Percentiles rank a stretch among this genome's conserved stretches.
These are phyloP conservation scores for Oceanodroma leucorhoa DNA, from an alignment of 2,797 vertebrate genomes.

Conservation along the genomic window DNA sequence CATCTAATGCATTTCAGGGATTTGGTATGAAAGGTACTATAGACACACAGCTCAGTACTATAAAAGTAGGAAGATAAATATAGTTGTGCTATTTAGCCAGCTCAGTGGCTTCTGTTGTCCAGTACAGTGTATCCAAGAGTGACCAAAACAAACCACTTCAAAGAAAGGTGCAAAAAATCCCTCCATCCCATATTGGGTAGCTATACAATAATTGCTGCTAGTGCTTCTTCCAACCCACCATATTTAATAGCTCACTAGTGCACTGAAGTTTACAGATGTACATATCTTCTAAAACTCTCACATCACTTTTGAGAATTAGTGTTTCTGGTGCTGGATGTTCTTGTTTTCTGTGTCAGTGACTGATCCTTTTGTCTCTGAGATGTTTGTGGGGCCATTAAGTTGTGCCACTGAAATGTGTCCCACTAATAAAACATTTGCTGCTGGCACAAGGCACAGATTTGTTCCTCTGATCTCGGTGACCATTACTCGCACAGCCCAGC, in stretches of 20 bases:
- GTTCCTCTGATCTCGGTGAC: background rate
- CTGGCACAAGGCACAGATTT: background rate
- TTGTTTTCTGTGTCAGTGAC: background rate
- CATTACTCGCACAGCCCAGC: background rate
- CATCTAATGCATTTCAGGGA: background rate
- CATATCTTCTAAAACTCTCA: background rate
- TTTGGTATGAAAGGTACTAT: background rate
- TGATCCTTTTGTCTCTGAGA: background rate
- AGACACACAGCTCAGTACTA: background rate
- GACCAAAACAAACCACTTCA: background rate
- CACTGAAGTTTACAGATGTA: background rate
- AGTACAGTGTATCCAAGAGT: background rate
- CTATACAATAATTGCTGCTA: background rate
- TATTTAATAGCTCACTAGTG: background rate
- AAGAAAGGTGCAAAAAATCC: background rate
- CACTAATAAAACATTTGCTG: fast-evolving
- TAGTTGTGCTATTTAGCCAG: background rate
- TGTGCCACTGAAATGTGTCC: background rate
- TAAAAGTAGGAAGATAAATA: background rate
- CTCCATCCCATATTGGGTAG: background rate
- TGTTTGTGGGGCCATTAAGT: background rate
- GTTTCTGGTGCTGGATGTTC: background rate
- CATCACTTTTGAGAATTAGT: background rate
- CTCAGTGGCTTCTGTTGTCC: background rate
- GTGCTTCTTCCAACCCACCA: background rate